Evolutionary conservation across 2,113 vertebrate genomes (phyloP), one percentile per base, ranked within the genome.

Genomic region (Anoura caudifer): DNA sequence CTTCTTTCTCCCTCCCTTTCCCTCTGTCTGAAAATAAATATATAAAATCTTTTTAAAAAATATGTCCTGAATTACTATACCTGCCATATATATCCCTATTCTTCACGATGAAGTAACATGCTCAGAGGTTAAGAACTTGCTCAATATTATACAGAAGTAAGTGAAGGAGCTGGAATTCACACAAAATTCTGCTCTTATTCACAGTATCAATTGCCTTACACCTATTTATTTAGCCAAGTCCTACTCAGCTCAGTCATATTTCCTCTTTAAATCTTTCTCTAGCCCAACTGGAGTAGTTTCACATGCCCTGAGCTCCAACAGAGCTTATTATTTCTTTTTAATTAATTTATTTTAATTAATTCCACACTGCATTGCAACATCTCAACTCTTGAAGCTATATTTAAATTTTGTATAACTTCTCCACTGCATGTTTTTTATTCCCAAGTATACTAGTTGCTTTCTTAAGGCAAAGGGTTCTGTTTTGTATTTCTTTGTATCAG

Each of bases 341-440:
- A 77, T 77, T 52, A 4, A 84, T 67, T 86, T 86, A 76, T 86
- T 76, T 83, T 76, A 92, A 65, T 81, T 75, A 81, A 95, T 90
- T 82, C 19, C 50, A 84, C 28, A 80, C 31, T 63, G 24, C 13
- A 92, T 95, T 91, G 36, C 43, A 76, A 45, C 75, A 76, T 91
- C 45, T 96, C 65, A 90, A 81, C 24, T 88, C 41, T 67, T 94
- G 31, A 72, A 82, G 52, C 70, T 82, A 33, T 63, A 56, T 79
- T 92, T 90, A 93, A 69, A 81, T 87, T 73, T 38, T 14, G 22
- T 41, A 26, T 63, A 91, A 89, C 41, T 82, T 93, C 95, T 92
- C 75, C 82, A 81, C 50, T 54, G 22, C 28, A 95, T 33, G 16
- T 77, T 90, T 69, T 86, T 95, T 65, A 47, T 96, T 90, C 75